These are phyloP conservation scores for Trichonephila clavipes DNA, from an alignment of 1,140 invertebrate genomes.

Conservation along the genomic window DNA sequence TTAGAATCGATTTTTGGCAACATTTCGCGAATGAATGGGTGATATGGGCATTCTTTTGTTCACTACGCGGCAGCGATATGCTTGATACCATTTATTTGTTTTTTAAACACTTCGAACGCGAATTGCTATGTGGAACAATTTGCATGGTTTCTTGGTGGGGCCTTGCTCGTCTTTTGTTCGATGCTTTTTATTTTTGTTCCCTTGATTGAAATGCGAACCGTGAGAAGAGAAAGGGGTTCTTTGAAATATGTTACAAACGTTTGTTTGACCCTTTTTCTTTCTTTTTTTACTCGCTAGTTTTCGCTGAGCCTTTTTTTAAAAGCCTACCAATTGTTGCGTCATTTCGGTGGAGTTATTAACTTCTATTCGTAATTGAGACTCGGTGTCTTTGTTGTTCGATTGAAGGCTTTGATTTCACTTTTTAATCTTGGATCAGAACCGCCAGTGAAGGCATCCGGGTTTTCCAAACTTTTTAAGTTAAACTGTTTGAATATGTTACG, in stretches of 20 bases:
- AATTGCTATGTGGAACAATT: neutral
- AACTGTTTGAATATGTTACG: too few species aligned
- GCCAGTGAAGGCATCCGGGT: too few species aligned
- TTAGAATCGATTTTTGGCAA: conserved; percentile 18
- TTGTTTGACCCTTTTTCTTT: neutral
- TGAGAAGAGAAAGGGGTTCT: neutral
- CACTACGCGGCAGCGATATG: neutral
- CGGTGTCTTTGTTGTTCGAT: too few species aligned
- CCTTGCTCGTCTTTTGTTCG: neutral
- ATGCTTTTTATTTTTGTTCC: neutral
- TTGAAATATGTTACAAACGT: conserved; percentile 12
- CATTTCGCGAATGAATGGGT: neutral
- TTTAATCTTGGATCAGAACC: too few species aligned
- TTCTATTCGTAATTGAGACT: too few species aligned
- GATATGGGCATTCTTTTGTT: neutral
- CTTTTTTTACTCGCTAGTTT: neutral
- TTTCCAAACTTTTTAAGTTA: too few species aligned
- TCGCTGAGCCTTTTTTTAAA: neutral
- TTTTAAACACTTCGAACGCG: neutral
- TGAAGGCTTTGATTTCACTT: too few species aligned
- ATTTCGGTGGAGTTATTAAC: too few species aligned
- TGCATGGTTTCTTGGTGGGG: neutral
- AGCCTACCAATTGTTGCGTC: too few species aligned
- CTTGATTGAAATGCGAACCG: conserved; percentile 22
- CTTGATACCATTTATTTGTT: neutral